Evolutionary conservation across 2,888 invertebrate genomes (phyloP), one percentile per base, ranked within the genome.

Genomic region (Andrena praecox): DNA sequence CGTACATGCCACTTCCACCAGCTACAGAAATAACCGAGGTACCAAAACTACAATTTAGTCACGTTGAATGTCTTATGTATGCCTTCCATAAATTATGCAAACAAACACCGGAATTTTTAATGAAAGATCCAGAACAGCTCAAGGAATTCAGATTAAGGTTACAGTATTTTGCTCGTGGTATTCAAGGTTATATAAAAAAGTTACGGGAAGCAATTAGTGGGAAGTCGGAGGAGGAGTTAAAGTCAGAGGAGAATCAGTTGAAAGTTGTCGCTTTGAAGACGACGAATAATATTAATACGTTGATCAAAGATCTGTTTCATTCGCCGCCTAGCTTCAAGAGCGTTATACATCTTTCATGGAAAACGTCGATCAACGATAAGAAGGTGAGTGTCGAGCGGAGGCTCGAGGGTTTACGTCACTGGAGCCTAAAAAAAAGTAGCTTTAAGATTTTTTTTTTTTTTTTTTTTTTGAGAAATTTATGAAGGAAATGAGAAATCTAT

Each of bases 251-350:
- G 95, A 97, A 97, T 94, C 96, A 96, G 94, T 92, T 97, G 82
- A 97, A 97, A 95, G 94, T 97, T 82, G 96, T 96, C 42, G 98
- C 99, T 12, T 95, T 99, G 62, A 97, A 97, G 93, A 97, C 98
- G 6, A 97, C 98, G 71, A 97, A 97, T 66, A 99, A 99, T 94
- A 98, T 99, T 84, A 98, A 98, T 92, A 96, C 97, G 0, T 95
- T 99, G 64, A 98, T 99, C 85, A 97, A 98, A 93, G 99, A 99
- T 94, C 95, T 99, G 86, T 99, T 99, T 95, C 98, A 98, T 93
- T 97, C 97, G 76, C 98, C 99, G 16, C 99, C 99, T 6, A 97
- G 97, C 90, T 99, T 98, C 94, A 99, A 98, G 93, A 97, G 97
- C 90, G 95, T 96, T 88, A 96, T 98, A 79, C 96, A 96, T 83